Evolutionary conservation across 2,113 vertebrate species (phyloP).

Genomic region (human (Homo sapiens)): DNA sequence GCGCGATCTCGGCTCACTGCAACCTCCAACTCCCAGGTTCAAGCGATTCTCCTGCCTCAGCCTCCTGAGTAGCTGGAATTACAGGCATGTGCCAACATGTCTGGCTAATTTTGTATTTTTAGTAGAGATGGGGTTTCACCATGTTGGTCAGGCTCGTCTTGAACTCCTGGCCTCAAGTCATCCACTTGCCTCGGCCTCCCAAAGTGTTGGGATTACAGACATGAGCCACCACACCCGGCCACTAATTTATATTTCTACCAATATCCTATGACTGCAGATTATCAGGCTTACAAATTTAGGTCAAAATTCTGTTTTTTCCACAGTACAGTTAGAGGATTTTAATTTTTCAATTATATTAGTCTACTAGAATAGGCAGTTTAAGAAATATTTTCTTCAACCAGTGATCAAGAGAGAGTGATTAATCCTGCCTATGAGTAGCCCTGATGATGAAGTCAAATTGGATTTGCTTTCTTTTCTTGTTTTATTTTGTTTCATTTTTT

Average conservation of each 20-base stretch:
- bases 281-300: background rate
- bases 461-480: background rate
- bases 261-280: background rate
- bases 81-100: too few species aligned
- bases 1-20: too few species aligned
- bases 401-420: background rate
- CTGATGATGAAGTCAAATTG: conserved; percentile 16
- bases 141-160: too few species aligned
- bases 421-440: background rate
- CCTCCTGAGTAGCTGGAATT: too few species aligned
- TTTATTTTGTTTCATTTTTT: background rate
- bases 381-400: background rate
- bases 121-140: too few species aligned
- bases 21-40: too few species aligned
- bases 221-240: too few species aligned
- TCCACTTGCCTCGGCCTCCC: too few species aligned
- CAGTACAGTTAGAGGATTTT: background rate
- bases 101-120: too few species aligned
- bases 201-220: too few species aligned
- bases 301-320: conserved; percentile 15
- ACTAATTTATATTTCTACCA: background rate
- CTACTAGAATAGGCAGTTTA: background rate
- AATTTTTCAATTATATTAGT: background rate
- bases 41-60: too few species aligned
- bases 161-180: too few species aligned